Evolutionary conservation across 2,888 invertebrate species (phyloP).

Genomic region (Lottia scabra): DNA sequence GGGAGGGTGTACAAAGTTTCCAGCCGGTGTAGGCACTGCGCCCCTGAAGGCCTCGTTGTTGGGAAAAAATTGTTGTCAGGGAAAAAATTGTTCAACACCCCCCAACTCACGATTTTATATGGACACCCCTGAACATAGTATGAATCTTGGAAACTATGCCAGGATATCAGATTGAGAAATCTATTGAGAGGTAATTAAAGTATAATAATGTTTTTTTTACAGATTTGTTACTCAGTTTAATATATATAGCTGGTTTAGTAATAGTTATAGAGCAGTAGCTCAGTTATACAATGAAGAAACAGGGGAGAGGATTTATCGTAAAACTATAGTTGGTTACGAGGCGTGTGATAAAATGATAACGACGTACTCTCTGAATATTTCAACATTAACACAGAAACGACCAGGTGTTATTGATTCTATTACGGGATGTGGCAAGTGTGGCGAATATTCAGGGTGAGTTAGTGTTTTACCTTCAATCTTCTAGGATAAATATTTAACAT

Average conservation of each 20-base stretch:
- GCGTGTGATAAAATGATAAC: constrained; percentile 26
- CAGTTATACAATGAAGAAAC: constrained; percentile 12
- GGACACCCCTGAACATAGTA: too few relatives aligned
- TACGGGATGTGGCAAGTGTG: constrained; percentile 23
- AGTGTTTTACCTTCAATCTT: too few relatives aligned
- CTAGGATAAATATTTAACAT: too few relatives aligned
- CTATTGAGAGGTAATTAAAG: too few relatives aligned
- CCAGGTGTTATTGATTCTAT: constrained; percentile 19
- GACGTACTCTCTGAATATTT: constrained; percentile 27
- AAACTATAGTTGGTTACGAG: constrained; percentile 18
- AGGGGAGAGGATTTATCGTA: constrained; percentile 3
- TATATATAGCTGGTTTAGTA: background rate
- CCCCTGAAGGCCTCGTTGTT: too few relatives aligned
- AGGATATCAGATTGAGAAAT: too few relatives aligned
- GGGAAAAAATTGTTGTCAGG: too few relatives aligned
- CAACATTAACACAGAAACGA: constrained; percentile 15
- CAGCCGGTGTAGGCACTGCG: too few relatives aligned
- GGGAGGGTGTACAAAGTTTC: too few relatives aligned
- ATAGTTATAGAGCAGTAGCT: background rate
- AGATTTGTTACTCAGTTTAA: constrained; percentile 1
- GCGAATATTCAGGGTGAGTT: background rate
- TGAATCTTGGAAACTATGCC: too few relatives aligned
- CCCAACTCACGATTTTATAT: too few relatives aligned
- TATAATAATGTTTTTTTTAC: background rate
- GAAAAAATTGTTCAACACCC: too few relatives aligned